phyloP scores from a whole-genome alignment of 1,140 invertebrate genomes.

The Daktulosphaira vitifoliae region DNA sequence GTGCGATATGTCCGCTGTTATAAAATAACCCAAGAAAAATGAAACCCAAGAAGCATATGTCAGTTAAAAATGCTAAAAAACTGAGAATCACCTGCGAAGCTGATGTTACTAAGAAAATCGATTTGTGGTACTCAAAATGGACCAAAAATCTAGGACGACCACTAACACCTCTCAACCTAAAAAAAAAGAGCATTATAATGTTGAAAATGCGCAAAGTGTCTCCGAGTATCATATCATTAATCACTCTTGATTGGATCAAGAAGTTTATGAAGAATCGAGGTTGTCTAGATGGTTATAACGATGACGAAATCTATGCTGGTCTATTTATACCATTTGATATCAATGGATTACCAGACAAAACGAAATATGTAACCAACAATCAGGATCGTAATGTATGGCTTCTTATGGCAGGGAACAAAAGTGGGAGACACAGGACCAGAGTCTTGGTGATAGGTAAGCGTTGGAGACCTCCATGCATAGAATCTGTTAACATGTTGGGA shows the following conservation, averaged over 20 bases:
- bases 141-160: conserved; percentile 8
- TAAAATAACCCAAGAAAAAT: conserved; percentile 6
- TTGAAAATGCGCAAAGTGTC: conserved; percentile 14
- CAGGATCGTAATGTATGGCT: conserved; percentile 46
- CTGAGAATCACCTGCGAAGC: background rate
- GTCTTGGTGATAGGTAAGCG: conserved; percentile 47
- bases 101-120: conserved; percentile 11
- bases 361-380: conserved; percentile 9
- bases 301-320: conserved; percentile 46
- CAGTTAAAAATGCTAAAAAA: background rate
- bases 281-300: conserved; percentile 40
- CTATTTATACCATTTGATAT: conserved; percentile 47
- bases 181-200: conserved; percentile 15
- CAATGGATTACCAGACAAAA: conserved; percentile 45
- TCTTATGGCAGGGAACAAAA: conserved; percentile 47
- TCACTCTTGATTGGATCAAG: conserved; percentile 14
- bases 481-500: conserved; percentile 49
- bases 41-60: conserved; percentile 1
- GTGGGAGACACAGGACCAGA: conserved; percentile 47
- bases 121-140: conserved; percentile 23
- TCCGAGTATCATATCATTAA: background rate
- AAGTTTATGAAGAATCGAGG: conserved; percentile 15
- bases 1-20: conserved; percentile 25
- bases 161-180: conserved; percentile 12
- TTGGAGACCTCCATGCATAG: conserved; percentile 47